Evolutionary conservation across 64 coral and sea anemone genomes (phyloP).

Genomic region (Platygyra sinensis): DNA sequence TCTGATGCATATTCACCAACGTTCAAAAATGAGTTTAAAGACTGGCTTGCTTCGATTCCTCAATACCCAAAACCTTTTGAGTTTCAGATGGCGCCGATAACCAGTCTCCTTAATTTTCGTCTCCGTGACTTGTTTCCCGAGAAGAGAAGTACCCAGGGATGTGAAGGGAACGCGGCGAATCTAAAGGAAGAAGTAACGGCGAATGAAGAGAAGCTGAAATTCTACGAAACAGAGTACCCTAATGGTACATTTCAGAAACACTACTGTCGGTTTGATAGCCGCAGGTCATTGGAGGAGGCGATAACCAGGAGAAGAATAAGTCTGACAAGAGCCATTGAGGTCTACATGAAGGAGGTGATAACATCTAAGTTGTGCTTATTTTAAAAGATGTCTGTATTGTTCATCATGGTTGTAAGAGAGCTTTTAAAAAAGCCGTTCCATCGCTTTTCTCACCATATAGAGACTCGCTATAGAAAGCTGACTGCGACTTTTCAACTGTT

Average conservation of each 20-base stretch:
- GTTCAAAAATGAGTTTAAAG: conserved; percentile 43
- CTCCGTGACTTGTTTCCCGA: conserved; percentile 24
- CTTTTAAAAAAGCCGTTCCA: too few species aligned
- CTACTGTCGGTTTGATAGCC: conserved; percentile 20
- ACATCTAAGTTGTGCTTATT: too few species aligned
- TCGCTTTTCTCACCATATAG: too few species aligned
- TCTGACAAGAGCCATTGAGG: conserved; percentile 28
- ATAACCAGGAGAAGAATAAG: conserved; percentile 16
- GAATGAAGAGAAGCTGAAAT: conserved; percentile 8
- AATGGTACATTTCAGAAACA: background rate
- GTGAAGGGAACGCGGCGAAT: conserved; percentile 11
- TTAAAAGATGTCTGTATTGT: too few species aligned
- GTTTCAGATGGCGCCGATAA: conserved; percentile 4
- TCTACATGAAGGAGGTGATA: conserved; percentile 53
- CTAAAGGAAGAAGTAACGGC: background rate
- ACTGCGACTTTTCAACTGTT: too few species aligned
- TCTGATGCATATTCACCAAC: conserved; percentile 36
- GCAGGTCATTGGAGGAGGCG: conserved; percentile 10
- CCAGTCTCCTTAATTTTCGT: conserved; percentile 20
- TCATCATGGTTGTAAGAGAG: too few species aligned
- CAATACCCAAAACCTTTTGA: conserved; percentile 45
- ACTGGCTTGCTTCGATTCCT: conserved; percentile 29
- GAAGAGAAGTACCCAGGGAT: conserved; percentile 25
- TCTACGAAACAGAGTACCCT: background rate
- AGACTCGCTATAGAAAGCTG: too few species aligned